A percentile compares a stretch with the other conserved stretches of the same genome.
Evolutionary conservation across 1,140 invertebrate genomes (phyloP).

Genomic region (Belonocnema kinseyi): DNA sequence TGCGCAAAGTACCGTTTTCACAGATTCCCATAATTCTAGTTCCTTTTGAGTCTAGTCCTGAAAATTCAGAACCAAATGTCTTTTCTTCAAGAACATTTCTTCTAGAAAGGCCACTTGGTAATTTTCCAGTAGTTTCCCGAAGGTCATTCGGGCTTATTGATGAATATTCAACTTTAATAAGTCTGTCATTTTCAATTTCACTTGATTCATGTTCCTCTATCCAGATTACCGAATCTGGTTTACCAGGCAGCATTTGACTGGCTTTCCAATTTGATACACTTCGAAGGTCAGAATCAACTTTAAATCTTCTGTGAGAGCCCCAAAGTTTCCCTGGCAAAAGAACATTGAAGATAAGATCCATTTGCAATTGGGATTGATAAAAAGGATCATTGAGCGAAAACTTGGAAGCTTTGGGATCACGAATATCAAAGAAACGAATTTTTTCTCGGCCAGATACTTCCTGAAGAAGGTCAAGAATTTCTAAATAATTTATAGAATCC

Average conservation of each 20-base stretch:
- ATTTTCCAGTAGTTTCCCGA: no score
- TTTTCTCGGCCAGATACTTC: constrained; percentile 80
- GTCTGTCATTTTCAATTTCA: no score
- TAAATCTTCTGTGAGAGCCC: no score
- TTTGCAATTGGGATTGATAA: constrained; percentile 65
- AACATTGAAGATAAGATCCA: no score
- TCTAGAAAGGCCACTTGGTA: constrained; percentile 36
- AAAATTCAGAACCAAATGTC: constrained; percentile 84
- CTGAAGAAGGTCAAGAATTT: constrained; percentile 82
- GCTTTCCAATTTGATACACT: no score
- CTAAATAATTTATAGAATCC: constrained; percentile 70
- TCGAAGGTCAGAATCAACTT: no score
- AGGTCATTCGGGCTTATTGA: no score
- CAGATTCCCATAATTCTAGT: constrained; percentile 79
- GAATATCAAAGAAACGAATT: constrained; percentile 77
- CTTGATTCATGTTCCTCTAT: no score
- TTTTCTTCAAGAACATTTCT: constrained; percentile 76
- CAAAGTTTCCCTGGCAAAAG: no score
- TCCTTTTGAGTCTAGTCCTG: constrained; percentile 76
- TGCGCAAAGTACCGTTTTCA: constrained; percentile 88
- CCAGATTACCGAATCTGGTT: no score
- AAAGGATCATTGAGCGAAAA: constrained; percentile 78
- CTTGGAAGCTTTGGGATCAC: constrained; percentile 77
- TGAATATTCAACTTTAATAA: no score
- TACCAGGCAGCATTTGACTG: no score